Base-by-base conservation (phyloP, 2,113 vertebrate species). In the Suncus etruscus region DNA sequence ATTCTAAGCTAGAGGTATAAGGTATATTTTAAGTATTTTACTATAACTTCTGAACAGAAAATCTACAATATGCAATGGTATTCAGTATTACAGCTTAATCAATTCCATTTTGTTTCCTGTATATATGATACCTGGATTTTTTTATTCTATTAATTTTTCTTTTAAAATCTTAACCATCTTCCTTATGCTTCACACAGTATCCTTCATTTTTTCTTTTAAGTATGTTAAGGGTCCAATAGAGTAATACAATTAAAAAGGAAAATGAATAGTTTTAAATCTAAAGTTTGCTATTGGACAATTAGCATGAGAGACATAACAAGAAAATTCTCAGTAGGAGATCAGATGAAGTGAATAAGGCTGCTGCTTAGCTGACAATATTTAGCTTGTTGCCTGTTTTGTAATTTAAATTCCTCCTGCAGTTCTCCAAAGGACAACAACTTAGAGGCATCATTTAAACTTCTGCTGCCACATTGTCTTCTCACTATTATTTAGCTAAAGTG, bases 341-440 rank as follows among this genome's bases (percentile, higher is more conserved):
- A 50, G 51, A 24, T 63, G 73, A 91, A 51, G 11, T 25, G 39
- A 80, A 6, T 51, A 50, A 91, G 29, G 5, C 47, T 90, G 81
- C 32, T 92, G 58, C 92, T 93, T 79, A 76, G 58, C 14, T 84
- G 58, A 76, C 65, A 82, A 32, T 80, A 79, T 92, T 91, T 72
- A 72, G 61, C 31, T 65, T 84, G 7, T 54, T 47, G 69, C 6
- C 27, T 84, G 22, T 80, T 85, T 89, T 74, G 58, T 92, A 63
- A 90, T 94, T 94, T 91, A 91, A 93, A 92, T 88, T 80, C 11
- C 61, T 61, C 29, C 31, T 61, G 31, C 6, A 39, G 12, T 74
- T 89, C 81, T 95, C 45, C 58, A 65, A 90, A 68, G 86, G 39
- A 69, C 61, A 63, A 20, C 70, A 68, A 93, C 90, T 95, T 51